phyloP scores from a whole-genome alignment of 2,797 vertebrate genomes.

The Xiphorhynchus erythropygius region DNA sequence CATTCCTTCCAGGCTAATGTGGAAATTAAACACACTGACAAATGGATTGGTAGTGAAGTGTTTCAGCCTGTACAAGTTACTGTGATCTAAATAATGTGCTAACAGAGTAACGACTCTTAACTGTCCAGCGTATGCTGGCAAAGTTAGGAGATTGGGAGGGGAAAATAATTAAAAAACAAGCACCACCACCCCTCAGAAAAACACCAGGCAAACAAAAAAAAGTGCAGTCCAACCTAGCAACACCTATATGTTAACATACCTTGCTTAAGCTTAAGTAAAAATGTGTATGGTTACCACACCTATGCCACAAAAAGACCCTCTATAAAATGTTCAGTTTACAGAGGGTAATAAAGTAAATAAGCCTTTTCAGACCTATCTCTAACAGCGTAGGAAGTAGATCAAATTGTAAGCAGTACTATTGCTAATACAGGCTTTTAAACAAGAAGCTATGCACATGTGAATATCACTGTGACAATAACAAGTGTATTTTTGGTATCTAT shows the following conservation, averaged over 20 bases:
- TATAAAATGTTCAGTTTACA: background rate
- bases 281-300: rapidly evolving
- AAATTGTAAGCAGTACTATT: background rate
- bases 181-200: background rate
- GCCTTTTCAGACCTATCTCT: background rate
- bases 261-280: background rate
- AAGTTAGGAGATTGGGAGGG: background rate
- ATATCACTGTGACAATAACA: background rate
- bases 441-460: background rate
- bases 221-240: background rate
- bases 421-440: background rate
- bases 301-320: rapidly evolving
- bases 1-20: background rate
- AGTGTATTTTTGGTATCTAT: background rate
- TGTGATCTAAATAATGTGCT: background rate
- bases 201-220: background rate
- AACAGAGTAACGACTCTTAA: background rate
- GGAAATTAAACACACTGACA: background rate
- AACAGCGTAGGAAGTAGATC: background rate
- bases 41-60: background rate
- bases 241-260: rapidly evolving
- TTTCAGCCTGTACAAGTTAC: background rate
- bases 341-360: background rate
- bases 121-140: background rate
- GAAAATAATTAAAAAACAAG: background rate